Conservation (phyloP, 2,113 vertebrate species). For the Albula glossodonta region DNA sequence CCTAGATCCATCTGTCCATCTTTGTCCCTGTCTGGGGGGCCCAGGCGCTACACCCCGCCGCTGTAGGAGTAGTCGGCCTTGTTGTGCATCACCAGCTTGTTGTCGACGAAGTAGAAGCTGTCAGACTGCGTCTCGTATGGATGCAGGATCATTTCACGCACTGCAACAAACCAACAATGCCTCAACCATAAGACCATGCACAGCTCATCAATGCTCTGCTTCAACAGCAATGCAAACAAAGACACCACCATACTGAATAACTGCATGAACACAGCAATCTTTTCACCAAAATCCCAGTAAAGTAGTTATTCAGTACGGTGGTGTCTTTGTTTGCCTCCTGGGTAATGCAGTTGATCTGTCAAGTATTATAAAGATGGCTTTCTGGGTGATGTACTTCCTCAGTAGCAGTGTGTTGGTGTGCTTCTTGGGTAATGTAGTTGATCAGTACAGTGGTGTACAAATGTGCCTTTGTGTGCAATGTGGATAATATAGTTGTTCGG, state of each 20-base stretch:
- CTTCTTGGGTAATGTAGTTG: not conserved
- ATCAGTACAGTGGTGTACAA: not conserved
- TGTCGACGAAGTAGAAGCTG: conserved; percentile 99
- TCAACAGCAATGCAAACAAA: not conserved
- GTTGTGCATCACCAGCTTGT: conserved; percentile 99
- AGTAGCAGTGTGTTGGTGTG: not conserved
- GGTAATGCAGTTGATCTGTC: no score
- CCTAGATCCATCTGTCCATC: conserved; percentile 19
- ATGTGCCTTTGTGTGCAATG: not conserved
- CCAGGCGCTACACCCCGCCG: conserved; percentile 73
- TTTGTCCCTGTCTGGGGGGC: conserved; percentile 34
- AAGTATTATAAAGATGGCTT: no score
- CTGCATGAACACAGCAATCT: no score
- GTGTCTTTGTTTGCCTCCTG: no score
- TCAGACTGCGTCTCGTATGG: conserved; percentile 97
- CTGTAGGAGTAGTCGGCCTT: conserved; percentile 99
- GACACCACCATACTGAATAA: no score
- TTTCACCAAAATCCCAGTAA: no score
- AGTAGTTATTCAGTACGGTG: no score
- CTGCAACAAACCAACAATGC: conserved; percentile 57
- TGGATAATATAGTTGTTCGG: not conserved
- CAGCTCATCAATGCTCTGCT: not conserved
- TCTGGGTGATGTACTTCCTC: no score
- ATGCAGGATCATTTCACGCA: conserved; percentile 92
- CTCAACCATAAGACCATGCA: no score